phyloP scores from a whole-genome alignment of 2,797 vertebrate genomes.

The Florisuga fusca region DNA sequence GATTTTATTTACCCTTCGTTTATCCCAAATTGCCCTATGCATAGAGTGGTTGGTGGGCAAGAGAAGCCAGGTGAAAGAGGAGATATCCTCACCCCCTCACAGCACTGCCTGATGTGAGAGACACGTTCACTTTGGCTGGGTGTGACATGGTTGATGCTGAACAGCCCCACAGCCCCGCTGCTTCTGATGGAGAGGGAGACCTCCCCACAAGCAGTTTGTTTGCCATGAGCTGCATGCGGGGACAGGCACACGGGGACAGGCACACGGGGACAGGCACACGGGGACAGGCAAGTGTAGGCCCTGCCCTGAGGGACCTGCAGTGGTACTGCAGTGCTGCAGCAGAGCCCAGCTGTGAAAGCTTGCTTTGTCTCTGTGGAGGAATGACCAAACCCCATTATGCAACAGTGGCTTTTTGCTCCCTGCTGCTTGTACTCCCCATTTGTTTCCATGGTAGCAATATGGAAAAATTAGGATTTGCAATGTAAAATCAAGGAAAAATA shows the following conservation, averaged over 20 bases:
- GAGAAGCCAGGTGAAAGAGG: background rate
- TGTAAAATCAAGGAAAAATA: background rate
- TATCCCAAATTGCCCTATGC: background rate
- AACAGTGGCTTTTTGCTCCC: background rate
- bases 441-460: conserved; percentile 56
- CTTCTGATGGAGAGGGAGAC: background rate
- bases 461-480: conserved; percentile 1
- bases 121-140: rapidly evolving
- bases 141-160: background rate
- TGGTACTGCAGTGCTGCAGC: background rate
- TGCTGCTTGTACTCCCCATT: background rate
- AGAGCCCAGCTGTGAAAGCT: background rate
- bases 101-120: background rate
- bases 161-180: background rate
- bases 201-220: background rate
- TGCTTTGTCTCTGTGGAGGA: background rate
- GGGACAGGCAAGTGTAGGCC: background rate
- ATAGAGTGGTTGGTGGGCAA: background rate
- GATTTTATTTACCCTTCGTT: background rate
- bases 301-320: background rate
- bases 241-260: too few relatives aligned
- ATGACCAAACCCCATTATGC: conserved; percentile 5
- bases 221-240: background rate
- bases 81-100: background rate
- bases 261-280: too few relatives aligned